A percentile compares a stretch with the other conserved stretches of the same genome.
Conservation (phyloP, 1,140 invertebrate species). For the Cherax quadricarinatus region DNA sequence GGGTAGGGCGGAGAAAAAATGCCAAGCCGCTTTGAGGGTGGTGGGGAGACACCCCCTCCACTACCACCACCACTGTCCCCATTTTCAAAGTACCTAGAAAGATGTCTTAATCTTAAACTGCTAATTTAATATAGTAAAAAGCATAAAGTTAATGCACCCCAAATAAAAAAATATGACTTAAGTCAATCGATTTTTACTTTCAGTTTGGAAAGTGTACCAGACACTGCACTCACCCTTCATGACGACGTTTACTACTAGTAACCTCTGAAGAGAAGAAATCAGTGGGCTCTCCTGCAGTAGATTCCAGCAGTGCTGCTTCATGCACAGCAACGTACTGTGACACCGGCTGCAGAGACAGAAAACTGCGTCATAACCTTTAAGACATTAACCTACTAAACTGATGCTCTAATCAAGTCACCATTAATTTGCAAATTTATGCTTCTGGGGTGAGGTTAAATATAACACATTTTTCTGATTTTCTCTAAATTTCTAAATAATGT, state of each 20-base stretch:
- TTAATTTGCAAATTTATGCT: too few relatives aligned
- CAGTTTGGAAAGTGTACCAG: too few relatives aligned
- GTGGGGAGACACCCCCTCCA: slow-evolving; percentile 73
- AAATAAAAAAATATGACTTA: too few relatives aligned
- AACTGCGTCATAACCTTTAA: not conserved
- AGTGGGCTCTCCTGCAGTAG: slow-evolving; percentile 64
- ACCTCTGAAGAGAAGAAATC: slow-evolving; percentile 72
- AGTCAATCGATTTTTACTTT: too few relatives aligned
- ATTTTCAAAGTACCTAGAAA: slow-evolving; percentile 72
- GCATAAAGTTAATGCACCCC: too few relatives aligned
- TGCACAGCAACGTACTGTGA: slow-evolving; percentile 70
- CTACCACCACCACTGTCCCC: slow-evolving; percentile 73
- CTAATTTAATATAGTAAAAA: too few relatives aligned
- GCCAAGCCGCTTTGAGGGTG: slow-evolving; percentile 53
- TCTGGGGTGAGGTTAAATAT: too few relatives aligned
- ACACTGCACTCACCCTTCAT: slow-evolving; percentile 41
- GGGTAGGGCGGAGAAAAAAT: slow-evolving; percentile 74
- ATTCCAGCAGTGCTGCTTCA: slow-evolving; percentile 66
- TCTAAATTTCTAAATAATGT: too few relatives aligned
- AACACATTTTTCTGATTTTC: too few relatives aligned
- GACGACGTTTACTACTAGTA: slow-evolving; percentile 47
- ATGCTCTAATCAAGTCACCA: too few relatives aligned
- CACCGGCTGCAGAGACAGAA: slow-evolving; percentile 52
- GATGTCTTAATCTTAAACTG: not conserved
- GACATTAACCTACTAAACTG: too few relatives aligned